phyloP scores from a whole-genome alignment of 2,797 vertebrate species.

The Falco rusticolus region DNA sequence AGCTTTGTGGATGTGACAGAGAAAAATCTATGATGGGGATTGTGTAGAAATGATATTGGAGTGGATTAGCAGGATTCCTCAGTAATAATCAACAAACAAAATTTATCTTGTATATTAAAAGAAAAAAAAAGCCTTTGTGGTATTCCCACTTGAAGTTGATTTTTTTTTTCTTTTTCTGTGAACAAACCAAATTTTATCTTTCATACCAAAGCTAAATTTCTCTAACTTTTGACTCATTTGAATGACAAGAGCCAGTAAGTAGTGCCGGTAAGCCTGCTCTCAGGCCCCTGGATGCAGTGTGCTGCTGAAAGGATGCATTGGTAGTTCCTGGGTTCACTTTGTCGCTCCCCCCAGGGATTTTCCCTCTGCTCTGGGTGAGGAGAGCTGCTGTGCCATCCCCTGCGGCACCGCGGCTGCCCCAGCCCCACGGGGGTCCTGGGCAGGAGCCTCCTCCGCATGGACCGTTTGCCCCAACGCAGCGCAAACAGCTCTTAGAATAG shows the following conservation, averaged over 20 bases:
- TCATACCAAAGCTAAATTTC: background rate
- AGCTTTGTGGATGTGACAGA: background rate
- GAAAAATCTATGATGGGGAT: fast-evolving
- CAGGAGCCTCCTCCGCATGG: fast-evolving
- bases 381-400: fast-evolving
- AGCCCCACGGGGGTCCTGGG: fast-evolving
- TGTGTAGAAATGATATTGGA: background rate
- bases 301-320: fast-evolving
- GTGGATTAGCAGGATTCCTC: background rate
- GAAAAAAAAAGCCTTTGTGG: background rate
- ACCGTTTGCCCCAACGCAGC: fast-evolving
- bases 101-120: background rate
- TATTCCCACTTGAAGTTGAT: background rate
- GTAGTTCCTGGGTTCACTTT: fast-evolving
- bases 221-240: background rate
- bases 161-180: background rate
- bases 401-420: background rate
- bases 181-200: background rate
- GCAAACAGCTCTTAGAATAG: fast-evolving
- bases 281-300: background rate
- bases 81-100: fast-evolving
- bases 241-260: background rate
- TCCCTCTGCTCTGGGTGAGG: background rate
- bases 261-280: background rate
- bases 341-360: background rate